A percentile compares a stretch with the other conserved stretches of the same genome.
These are phyloP conservation scores for Bruchidius siliquastri DNA, from an alignment of 2,888 invertebrate genomes.

Conservation along the genomic window DNA sequence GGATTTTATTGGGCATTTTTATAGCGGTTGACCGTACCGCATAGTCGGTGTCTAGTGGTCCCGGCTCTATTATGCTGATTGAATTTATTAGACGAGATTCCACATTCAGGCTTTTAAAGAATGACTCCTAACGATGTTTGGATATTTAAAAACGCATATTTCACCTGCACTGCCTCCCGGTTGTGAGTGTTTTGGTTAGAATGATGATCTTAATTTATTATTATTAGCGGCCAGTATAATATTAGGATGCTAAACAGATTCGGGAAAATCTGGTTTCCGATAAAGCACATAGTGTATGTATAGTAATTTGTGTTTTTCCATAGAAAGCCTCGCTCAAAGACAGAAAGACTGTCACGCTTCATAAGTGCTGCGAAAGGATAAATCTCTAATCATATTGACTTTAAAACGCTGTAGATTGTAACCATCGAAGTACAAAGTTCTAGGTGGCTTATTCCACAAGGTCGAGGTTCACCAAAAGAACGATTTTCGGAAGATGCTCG, in stretches of 20 bases:
- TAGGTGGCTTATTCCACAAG: no score
- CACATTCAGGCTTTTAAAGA: not conserved
- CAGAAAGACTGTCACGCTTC: no score
- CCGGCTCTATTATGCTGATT: not conserved
- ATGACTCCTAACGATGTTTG: not conserved
- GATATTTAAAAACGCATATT: not conserved
- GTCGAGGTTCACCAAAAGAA: no score
- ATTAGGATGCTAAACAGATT: not conserved
- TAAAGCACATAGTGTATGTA: no score
- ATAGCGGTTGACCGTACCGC: not conserved
- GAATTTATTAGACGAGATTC: not conserved
- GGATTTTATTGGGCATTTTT: conserved; percentile 15
- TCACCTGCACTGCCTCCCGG: not conserved
- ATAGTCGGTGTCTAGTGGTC: not conserved
- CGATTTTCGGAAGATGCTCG: no score
- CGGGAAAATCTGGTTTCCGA: not conserved
- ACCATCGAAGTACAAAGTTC: no score
- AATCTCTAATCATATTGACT: no score
- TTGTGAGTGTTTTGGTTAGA: not conserved
- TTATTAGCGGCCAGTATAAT: not conserved
- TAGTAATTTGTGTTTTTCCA: no score
- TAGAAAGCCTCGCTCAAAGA: no score
- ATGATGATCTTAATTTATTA: not conserved
- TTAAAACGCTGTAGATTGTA: no score
- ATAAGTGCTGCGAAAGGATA: no score